phyloP scores from a whole-genome alignment of 1,140 invertebrate genomes.

The Drosophila persimilis region DNA sequence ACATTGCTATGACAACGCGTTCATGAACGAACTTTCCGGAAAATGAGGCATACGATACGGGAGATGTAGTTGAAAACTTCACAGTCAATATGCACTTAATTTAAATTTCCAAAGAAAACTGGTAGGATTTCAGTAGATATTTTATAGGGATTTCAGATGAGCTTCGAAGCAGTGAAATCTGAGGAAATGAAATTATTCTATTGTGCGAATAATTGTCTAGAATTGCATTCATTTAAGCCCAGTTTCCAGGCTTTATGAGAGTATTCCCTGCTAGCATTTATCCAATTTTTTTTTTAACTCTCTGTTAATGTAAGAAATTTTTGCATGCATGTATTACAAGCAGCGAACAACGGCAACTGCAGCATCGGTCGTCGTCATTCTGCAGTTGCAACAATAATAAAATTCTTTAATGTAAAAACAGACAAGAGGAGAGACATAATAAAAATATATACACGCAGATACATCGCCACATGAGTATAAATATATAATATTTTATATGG shows the following conservation, averaged over 20 bases:
- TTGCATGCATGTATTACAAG: conserved; percentile 55
- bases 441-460: conserved; percentile 35
- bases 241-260: not conserved
- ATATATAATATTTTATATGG: conserved; percentile 47
- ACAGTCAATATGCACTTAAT: too few species aligned
- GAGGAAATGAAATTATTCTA: too few species aligned
- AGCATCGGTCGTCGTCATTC: not conserved
- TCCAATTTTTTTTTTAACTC: conserved; percentile 43
- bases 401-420: conserved; percentile 71
- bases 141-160: not conserved
- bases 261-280: conserved; percentile 4
- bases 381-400: conserved; percentile 54
- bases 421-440: conserved; percentile 43
- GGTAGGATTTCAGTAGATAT: not conserved
- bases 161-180: not conserved
- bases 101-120: not conserved
- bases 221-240: not conserved
- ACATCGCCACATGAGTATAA: conserved; percentile 9
- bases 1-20: conserved; percentile 44
- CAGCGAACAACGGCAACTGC: conserved; percentile 37
- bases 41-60: conserved; percentile 1
- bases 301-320: conserved; percentile 71
- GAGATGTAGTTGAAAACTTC: not conserved
- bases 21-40: conserved; percentile 20
- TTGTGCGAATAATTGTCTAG: too few species aligned